Base-by-base conservation (phyloP, 1,140 invertebrate species). In the Carcinoscorpius rotundicauda region DNA sequence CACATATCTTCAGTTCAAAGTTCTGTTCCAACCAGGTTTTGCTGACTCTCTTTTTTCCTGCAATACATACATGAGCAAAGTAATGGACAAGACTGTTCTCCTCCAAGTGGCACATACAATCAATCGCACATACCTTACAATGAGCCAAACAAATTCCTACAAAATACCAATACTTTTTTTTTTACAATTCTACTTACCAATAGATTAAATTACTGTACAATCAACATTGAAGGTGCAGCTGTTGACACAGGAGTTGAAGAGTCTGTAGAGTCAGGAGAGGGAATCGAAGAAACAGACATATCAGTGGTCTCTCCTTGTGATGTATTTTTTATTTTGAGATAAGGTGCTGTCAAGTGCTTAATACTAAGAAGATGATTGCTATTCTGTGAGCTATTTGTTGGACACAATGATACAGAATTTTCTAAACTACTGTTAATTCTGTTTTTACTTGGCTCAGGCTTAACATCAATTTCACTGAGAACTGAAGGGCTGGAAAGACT, bases 261-360 rank as follows among this genome's bases (percentile, higher is more conserved):
- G 55, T 67, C 64, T 10, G 69, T 68, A 10, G 66, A 68, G 10
- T 64, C 64, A 5, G 64, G 66, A 5, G 66, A 66, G 3, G 69
- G 69, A 6, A 68, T 61, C 53, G 63, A 52, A 50, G 59, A 49
- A 51, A 65, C n/a, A 11, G 11, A 50, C 29, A 10, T 6, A 51
- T 49, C 4, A 29, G 48, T 49, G 11, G 53, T 48, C 5, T 66
- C 63, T 50, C 51, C 10, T 3, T 61, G 8, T 10, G 50, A 10
- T n/a, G 49, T 61, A 29, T 58, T 57, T 62, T 29, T 11, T 49
- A 49, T 51, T 29, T 10, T 49, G 6, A 29, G n/a, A 52, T 65
- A 58, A 48, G 64, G 56, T 55, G 60, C 56, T 10, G 65, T 62
- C 51, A 66, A 52, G 49, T 66, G 62, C 60, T 68, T 62, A 49